phyloP scores from a whole-genome alignment of 2,797 vertebrate species.

The Limnodromus scolopaceus region DNA sequence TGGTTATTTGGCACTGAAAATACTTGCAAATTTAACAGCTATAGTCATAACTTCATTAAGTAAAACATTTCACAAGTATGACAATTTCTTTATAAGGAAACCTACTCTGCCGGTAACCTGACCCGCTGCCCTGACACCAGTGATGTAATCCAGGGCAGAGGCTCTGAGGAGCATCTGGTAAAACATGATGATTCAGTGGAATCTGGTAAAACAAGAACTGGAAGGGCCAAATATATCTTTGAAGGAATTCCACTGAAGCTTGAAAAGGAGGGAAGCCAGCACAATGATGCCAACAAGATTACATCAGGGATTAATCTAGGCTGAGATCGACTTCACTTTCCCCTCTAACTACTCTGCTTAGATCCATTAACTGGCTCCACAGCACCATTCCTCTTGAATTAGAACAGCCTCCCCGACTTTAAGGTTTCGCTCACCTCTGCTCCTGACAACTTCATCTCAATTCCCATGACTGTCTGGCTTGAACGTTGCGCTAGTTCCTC shows the following conservation, averaged over 20 bases:
- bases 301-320: slow-evolving; percentile 47
- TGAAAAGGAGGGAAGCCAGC: slow-evolving; percentile 13
- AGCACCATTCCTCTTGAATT: neutral
- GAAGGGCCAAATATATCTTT: slow-evolving; percentile 21
- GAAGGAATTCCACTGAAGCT: slow-evolving; percentile 36
- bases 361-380: neutral
- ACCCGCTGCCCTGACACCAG: neutral
- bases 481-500: rapidly evolving
- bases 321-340: neutral
- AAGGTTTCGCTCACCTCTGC: neutral
- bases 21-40: neutral
- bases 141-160: slow-evolving; percentile 57
- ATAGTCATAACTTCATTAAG: slow-evolving; percentile 8
- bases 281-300: slow-evolving; percentile 22
- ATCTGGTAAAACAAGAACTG: slow-evolving; percentile 55
- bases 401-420: neutral
- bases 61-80: neutral
- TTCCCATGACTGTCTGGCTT: slow-evolving; percentile 37
- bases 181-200: slow-evolving; percentile 59
- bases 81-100: neutral
- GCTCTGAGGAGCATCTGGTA: slow-evolving; percentile 18
- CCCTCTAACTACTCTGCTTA: neutral
- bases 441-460: slow-evolving; percentile 4
- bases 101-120: neutral
- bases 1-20: neutral